phyloP scores from a whole-genome alignment of 2,797 vertebrate genomes.

The Spinibarbus caldwelli region DNA sequence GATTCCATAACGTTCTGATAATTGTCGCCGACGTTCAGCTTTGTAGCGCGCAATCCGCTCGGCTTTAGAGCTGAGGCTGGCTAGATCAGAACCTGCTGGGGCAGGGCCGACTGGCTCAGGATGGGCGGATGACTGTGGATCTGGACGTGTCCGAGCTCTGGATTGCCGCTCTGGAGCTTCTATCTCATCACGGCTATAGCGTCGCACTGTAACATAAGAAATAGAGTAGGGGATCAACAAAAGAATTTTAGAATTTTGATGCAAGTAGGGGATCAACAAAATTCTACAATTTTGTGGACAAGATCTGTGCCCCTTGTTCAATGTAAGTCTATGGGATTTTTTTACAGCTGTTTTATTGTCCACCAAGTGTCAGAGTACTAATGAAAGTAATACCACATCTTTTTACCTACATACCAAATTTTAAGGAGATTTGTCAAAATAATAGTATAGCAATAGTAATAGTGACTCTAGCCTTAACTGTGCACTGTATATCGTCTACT shows the following conservation, averaged over 20 bases:
- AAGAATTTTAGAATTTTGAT: background rate
- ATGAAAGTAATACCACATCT: background rate
- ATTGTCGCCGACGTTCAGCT: conserved; percentile 91
- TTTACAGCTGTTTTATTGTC: background rate
- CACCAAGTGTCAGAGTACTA: background rate
- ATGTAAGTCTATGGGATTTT: background rate
- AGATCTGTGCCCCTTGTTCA: background rate
- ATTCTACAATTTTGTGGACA: no score
- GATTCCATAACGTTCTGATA: conserved; percentile 95
- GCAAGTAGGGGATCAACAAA: no score
- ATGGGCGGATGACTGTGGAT: conserved; percentile 68
- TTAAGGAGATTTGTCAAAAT: background rate
- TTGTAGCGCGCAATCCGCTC: conserved; percentile 98
- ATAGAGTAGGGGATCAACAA: conserved; percentile 1
- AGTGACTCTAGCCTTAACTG: background rate
- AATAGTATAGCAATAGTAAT: background rate
- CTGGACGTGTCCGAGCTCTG: conserved; percentile 73
- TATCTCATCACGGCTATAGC: conserved; percentile 85
- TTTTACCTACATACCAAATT: background rate
- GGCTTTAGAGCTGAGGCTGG: conserved; percentile 88
- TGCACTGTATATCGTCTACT: background rate
- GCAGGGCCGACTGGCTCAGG: conserved; percentile 71
- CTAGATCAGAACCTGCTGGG: conserved; percentile 74
- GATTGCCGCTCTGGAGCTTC: conserved; percentile 78
- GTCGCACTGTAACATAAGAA: conserved; percentile 72